These are phyloP conservation scores for Lacanobia oleracea DNA, from an alignment of 2,888 invertebrate species.

Conservation along the genomic window DNA sequence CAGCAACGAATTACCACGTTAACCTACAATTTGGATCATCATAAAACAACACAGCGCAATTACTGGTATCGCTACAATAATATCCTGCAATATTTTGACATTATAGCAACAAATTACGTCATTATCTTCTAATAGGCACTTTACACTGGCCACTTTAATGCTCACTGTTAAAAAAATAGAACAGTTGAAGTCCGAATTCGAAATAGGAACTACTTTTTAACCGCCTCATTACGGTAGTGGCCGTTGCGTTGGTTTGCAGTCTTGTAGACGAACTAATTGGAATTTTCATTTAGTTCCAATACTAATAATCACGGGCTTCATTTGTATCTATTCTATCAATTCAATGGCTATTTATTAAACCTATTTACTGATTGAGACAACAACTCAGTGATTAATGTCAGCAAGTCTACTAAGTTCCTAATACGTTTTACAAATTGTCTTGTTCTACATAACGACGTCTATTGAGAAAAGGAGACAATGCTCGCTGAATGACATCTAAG, in stretches of 20 bases:
- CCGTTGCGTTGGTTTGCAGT: neutral
- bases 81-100: conserved; percentile 53
- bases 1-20: conserved; percentile 24
- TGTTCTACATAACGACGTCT: conserved; percentile 42
- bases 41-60: conserved; percentile 34
- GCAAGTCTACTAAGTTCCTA: conserved; percentile 10
- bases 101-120: conserved; percentile 45
- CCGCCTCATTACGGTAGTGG: conserved; percentile 37
- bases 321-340: neutral
- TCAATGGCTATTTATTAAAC: neutral
- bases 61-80: conserved; percentile 31
- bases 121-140: conserved; percentile 25
- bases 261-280: neutral
- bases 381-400: conserved; percentile 12
- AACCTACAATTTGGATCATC: conserved; percentile 48
- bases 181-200: conserved; percentile 29
- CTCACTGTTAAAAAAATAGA: neutral
- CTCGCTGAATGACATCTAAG: conserved; percentile 30
- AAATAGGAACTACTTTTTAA: conserved; percentile 35
- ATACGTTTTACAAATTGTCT: conserved; percentile 41
- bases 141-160: conserved; percentile 9
- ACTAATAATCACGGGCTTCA: neutral
- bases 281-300: conserved; percentile 19
- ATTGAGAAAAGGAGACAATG: conserved; percentile 58
- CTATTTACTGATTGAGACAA: conserved; percentile 4